Percentiles rank a stretch among this genome's conserved stretches.
phyloP scores from a whole-genome alignment of 2,797 vertebrate species.

The Melanotaenia trifasciata region DNA sequence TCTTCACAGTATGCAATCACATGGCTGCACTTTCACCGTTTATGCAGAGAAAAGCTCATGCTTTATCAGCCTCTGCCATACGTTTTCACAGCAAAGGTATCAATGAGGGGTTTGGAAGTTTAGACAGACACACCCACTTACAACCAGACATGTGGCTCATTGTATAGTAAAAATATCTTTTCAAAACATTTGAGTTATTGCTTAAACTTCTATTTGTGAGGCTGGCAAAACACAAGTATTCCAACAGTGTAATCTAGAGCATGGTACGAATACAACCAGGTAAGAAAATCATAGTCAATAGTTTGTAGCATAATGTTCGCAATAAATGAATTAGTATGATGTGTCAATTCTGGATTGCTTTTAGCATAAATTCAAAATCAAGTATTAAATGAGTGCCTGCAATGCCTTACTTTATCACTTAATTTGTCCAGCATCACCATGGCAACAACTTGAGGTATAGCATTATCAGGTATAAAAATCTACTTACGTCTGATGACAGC shows the following conservation, averaged over 20 bases:
- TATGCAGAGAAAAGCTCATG: conserved; percentile 47
- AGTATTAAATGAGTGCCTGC: not conserved
- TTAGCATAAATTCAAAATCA: conserved; percentile 12
- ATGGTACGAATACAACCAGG: not conserved
- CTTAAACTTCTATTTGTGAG: conserved; percentile 31
- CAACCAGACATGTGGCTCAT: conserved; percentile 42
- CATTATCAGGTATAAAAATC: conserved; percentile 6
- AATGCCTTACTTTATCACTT: not conserved
- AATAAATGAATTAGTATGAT: conserved; percentile 2
- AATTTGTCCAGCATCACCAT: conserved; percentile 11
- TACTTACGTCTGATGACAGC: conserved; percentile 4
- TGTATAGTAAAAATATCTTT: conserved; percentile 24
- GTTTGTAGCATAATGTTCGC: conserved; percentile 1
- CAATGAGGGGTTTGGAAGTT: conserved; percentile 22
- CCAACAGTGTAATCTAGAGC: not conserved
- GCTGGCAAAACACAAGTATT: not conserved
- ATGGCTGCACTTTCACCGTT: conserved; percentile 39
- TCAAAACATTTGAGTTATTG: conserved; percentile 23
- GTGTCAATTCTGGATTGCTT: conserved; percentile 1
- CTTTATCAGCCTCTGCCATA: conserved; percentile 44
- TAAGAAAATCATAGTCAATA: not conserved
- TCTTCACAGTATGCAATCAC: conserved; percentile 25
- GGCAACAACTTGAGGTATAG: conserved; percentile 11
- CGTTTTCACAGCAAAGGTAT: conserved; percentile 43
- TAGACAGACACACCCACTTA: conserved; percentile 40